Base-by-base conservation (phyloP, 2,888 invertebrate genomes). In the Eristalis pertinax region DNA sequence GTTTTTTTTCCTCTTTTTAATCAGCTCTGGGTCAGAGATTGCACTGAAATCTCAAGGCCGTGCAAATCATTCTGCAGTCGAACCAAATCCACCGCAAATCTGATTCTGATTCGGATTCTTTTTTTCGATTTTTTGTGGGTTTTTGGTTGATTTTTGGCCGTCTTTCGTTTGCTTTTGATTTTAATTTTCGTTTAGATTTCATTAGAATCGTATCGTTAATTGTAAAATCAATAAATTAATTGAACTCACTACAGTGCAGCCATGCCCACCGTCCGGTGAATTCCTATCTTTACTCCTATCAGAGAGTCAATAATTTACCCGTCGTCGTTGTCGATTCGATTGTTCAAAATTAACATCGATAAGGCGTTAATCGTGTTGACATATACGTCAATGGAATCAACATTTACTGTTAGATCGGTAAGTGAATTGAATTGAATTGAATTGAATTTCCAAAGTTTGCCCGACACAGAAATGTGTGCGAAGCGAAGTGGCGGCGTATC, bases 331-430 rank as follows among this genome's bases (percentile, higher is more conserved):
- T 32, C 32, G 32, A 32, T 32, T 75, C 50, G 75, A 56, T 76
- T 67, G 50, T 72, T 70, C n/a, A 69, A 74, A 74, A 69, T 68
- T 68, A 64, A 65, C 19, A 69, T 63, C 41, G 79, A 84, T 84
- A 84, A 76, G 56, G 75, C 67, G 41, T 80, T 84, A 77, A 77
- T 83, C 73, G 64, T 75, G 75, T 79, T 74, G 78, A 70, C 69
- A 58, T 75, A 68, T 1, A 60, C 76, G 77, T 78, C 77, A 83
- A 76, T 82, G 72, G 35, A 77, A 76, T 70, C 68, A 67, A 56
- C 67, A 56, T 82, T 83, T 76, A 60, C 43, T 50, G 41, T 24
- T 19, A 63, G 41, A 62, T 60, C 41, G 22, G 32, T 32, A 32
- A 32, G 32, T 32, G 32, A 32, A 32, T 13, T 60, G 13, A 22